phyloP scores from a whole-genome alignment of 2,888 invertebrate species.

The Cotesia congregata region DNA sequence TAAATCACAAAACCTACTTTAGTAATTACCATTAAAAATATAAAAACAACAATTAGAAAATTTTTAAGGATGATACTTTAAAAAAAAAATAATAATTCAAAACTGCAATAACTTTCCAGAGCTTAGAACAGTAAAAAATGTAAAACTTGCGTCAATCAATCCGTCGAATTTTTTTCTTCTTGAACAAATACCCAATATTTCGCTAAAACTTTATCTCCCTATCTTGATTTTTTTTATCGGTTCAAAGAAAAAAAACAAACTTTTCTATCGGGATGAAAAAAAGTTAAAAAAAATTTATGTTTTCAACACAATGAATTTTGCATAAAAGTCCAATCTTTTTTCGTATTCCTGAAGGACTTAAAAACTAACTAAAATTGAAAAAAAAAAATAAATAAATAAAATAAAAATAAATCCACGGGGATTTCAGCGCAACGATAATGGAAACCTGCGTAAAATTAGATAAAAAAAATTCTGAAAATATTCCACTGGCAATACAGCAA shows the following conservation, averaged over 20 bases:
- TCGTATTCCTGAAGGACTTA: background rate
- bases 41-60: too few species aligned
- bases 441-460: background rate
- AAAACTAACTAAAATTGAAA: slow-evolving; percentile 1
- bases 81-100: background rate
- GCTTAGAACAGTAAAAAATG: background rate
- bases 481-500: background rate
- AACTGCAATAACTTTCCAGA: background rate
- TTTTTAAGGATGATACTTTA: background rate
- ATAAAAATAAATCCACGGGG: background rate
- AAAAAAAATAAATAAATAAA: background rate
- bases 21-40: too few species aligned
- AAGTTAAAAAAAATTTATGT: background rate
- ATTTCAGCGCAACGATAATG: background rate
- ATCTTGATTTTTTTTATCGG: background rate
- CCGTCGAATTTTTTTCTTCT: background rate
- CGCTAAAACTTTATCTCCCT: slow-evolving; percentile 1
- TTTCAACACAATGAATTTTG: background rate
- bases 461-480: background rate
- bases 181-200: background rate
- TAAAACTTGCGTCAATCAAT: background rate
- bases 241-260: background rate
- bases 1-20: too few species aligned
- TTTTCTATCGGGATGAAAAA: background rate
- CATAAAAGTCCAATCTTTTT: background rate